Conservation (phyloP, 2,797 vertebrate species). For the Miichthys miiuy region DNA sequence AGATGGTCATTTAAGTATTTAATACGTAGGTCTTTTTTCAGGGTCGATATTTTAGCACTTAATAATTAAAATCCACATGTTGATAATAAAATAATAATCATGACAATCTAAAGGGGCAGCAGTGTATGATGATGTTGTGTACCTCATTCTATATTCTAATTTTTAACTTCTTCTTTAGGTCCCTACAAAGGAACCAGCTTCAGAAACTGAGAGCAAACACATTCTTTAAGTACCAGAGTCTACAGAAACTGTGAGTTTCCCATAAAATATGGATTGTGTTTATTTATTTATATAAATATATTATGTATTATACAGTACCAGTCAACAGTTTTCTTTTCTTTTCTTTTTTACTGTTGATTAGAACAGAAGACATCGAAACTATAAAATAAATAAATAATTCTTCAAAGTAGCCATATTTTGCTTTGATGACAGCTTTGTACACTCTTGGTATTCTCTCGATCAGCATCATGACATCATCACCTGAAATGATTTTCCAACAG, state of each 20-base stretch:
- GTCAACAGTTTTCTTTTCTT: no score
- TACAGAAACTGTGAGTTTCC: conserved; percentile 92
- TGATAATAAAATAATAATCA: background rate
- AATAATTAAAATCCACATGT: background rate
- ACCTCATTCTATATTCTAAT: background rate
- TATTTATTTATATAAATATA: background rate
- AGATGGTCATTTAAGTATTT: background rate
- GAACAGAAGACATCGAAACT: no score
- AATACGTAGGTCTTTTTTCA: background rate
- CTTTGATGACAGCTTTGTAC: no score
- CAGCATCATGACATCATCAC: no score
- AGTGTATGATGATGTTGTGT: background rate
- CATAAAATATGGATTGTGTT: background rate
- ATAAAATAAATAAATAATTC: no score
- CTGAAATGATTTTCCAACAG: no score
- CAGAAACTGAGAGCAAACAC: conserved; percentile 87
- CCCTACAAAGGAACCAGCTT: conserved; percentile 90
- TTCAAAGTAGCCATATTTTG: no score
- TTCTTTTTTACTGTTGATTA: background rate
- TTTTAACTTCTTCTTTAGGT: conserved; percentile 83
- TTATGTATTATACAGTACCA: no score
- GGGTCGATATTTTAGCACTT: background rate
- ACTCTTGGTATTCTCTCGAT: no score
- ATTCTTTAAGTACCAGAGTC: conserved; percentile 89
- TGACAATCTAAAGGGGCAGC: background rate